phyloP scores from a whole-genome alignment of 2,797 vertebrate species.

The Bucorvus abyssinicus region DNA sequence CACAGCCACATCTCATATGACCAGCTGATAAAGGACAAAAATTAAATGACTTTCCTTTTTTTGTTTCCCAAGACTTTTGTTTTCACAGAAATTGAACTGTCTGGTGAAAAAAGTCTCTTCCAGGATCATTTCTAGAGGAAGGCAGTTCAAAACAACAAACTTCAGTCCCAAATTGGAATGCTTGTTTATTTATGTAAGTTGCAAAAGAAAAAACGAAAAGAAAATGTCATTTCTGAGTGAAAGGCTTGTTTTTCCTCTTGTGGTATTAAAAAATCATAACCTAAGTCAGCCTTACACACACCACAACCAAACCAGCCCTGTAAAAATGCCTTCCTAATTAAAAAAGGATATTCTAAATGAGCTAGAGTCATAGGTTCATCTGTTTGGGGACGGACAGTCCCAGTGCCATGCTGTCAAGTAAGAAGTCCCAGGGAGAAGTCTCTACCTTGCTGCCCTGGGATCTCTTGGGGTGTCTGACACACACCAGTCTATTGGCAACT shows the following conservation, averaged over 20 bases:
- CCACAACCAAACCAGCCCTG: not conserved
- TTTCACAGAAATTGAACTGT: not conserved
- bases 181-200: not conserved
- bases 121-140: not conserved
- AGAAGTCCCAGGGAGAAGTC: not conserved
- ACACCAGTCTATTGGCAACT: not conserved
- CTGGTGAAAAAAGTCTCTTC: not conserved
- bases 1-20: not conserved
- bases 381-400: not conserved
- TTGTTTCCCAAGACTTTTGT: not conserved
- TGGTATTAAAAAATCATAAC: not conserved
- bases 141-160: not conserved
- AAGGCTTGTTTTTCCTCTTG: not conserved
- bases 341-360: not conserved
- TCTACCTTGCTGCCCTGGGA: fast-evolving
- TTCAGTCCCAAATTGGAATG: not conserved
- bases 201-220: not conserved
- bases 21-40: not conserved
- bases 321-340: not conserved
- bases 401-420: not conserved
- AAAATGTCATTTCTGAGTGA: not conserved
- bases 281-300: not conserved
- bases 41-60: not conserved
- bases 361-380: not conserved
- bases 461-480: not conserved